Evolutionary conservation across 2,888 invertebrate species (phyloP).

Genomic region (Corbicula japonica): DNA sequence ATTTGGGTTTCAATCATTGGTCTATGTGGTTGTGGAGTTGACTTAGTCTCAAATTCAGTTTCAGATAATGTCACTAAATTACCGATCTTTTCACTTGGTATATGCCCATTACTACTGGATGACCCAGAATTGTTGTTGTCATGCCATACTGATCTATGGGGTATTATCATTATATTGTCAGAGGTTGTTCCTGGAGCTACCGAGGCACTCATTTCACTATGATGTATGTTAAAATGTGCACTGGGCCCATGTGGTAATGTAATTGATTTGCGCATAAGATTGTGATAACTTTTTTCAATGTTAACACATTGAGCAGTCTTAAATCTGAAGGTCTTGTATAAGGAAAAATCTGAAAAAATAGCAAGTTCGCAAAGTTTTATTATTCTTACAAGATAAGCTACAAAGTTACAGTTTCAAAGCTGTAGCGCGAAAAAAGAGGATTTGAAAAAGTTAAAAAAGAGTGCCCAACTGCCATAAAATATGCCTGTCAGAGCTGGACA

Average conservation of each 20-base stretch:
- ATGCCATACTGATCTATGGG: slow-evolving; percentile 18
- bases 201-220: slow-evolving; percentile 53
- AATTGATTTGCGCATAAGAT: slow-evolving; percentile 26
- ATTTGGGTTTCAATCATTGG: not conserved
- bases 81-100: slow-evolving; percentile 10
- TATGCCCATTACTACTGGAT: slow-evolving; percentile 42
- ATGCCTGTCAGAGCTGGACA: no score
- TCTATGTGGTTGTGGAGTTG: not conserved
- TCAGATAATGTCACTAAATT: slow-evolving; percentile 9
- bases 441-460: no score
- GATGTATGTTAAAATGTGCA: slow-evolving; percentile 58
- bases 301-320: slow-evolving; percentile 28
- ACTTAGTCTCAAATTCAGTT: not conserved
- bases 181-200: slow-evolving; percentile 50
- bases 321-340: slow-evolving; percentile 45
- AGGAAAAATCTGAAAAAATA: slow-evolving; percentile 52
- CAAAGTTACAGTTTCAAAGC: no score
- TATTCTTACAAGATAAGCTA: not conserved
- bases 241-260: slow-evolving; percentile 25
- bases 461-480: no score
- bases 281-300: slow-evolving; percentile 44
- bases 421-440: no score
- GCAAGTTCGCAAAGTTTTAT: not conserved
- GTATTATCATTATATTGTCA: slow-evolving; percentile 51
- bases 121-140: slow-evolving; percentile 58